phyloP scores from a whole-genome alignment of 2,797 vertebrate species.

The Peromyscus aztecus region DNA sequence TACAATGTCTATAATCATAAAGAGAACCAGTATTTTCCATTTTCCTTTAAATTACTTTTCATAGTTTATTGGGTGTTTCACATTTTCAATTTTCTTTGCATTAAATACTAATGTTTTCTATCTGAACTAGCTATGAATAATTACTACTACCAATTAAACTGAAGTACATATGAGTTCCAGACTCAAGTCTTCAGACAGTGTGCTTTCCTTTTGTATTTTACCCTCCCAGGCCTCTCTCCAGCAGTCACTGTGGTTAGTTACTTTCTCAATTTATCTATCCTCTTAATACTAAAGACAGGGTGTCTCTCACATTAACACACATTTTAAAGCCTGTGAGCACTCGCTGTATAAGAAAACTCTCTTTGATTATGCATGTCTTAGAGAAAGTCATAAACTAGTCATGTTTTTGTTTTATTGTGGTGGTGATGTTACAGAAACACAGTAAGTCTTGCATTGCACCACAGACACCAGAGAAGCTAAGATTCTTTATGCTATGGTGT shows the following conservation, averaged over 20 bases:
- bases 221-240: background rate
- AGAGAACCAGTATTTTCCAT: background rate
- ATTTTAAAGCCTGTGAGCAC: background rate
- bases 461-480: conserved; percentile 9
- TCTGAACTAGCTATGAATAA: conserved; percentile 53
- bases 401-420: background rate
- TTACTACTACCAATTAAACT: conserved; percentile 63
- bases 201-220: background rate
- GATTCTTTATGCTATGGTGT: background rate
- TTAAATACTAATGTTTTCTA: conserved; percentile 54
- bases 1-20: conserved; percentile 28
- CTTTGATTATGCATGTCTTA: background rate
- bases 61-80: conserved; percentile 47
- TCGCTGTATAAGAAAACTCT: background rate
- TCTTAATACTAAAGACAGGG: background rate
- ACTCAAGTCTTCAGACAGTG: background rate
- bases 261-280: background rate
- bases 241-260: background rate
- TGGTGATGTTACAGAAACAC: background rate
- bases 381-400: conserved; percentile 10
- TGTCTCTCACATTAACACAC: background rate
- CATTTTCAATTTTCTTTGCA: conserved; percentile 56
- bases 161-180: background rate
- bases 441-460: background rate
- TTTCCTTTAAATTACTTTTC: conserved; percentile 69